Conservation (phyloP, 1,140 invertebrate species). For the Drosophila orena region DNA sequence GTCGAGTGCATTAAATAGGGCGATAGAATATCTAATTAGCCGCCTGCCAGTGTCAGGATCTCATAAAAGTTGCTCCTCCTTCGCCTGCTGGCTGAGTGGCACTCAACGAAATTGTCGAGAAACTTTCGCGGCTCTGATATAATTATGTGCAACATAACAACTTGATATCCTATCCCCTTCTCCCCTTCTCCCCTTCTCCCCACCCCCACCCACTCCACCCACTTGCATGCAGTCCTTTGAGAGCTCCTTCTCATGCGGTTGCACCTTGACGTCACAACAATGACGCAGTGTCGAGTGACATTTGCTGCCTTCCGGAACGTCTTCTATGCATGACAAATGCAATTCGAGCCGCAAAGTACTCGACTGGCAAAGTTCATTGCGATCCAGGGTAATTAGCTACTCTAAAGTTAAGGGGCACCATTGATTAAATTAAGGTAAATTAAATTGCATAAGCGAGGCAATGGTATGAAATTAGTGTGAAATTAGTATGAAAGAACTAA, state of each 20-base stretch:
- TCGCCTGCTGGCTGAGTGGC: slow-evolving; percentile 47
- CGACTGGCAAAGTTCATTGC: slow-evolving; percentile 17
- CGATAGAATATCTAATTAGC: slow-evolving; percentile 69
- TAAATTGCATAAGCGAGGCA: too few species aligned
- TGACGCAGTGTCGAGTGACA: slow-evolving; percentile 38
- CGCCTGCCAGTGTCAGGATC: slow-evolving; percentile 55
- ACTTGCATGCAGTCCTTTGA: background rate
- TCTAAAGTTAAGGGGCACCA: background rate
- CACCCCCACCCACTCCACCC: background rate
- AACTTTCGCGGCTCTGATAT: slow-evolving; percentile 65
- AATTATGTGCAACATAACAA: slow-evolving; percentile 69
- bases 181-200: background rate
- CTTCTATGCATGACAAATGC: slow-evolving; percentile 65
- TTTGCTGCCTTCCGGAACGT: slow-evolving; percentile 34
- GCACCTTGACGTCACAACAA: slow-evolving; percentile 15
- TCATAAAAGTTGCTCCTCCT: slow-evolving; percentile 66
- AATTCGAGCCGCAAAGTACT: slow-evolving; percentile 42
- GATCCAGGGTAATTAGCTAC: background rate
- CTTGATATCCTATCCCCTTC: slow-evolving; percentile 11
- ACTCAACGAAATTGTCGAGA: slow-evolving; percentile 54
- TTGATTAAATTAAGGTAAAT: background rate
- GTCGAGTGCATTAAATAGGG: slow-evolving; percentile 37
- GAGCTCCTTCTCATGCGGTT: slow-evolving; percentile 34
- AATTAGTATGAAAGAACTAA: too few species aligned
- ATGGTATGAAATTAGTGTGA: too few species aligned